Percentiles rank a stretch among this genome's conserved stretches.
Evolutionary conservation across 2,797 vertebrate genomes (phyloP).

Genomic region (Peromyscus nudipes): DNA sequence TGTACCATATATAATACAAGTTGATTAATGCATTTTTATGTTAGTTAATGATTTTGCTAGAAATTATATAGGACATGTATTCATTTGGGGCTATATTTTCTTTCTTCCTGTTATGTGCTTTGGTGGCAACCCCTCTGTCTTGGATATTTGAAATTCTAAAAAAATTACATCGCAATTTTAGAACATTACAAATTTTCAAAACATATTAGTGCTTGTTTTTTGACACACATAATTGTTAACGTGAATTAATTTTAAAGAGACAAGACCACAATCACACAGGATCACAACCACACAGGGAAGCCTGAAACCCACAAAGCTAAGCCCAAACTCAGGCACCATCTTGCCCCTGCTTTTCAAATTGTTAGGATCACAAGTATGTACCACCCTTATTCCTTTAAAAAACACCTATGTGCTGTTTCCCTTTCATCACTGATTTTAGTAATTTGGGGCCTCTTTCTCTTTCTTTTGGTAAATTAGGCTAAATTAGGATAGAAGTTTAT

Average conservation of each 20-base stretch:
- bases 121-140: neutral
- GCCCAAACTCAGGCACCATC: neutral
- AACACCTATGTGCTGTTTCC: neutral
- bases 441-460: neutral
- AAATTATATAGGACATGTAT: neutral
- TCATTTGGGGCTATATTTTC: neutral
- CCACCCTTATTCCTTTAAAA: neutral
- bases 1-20: neutral
- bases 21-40: neutral
- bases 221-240: neutral
- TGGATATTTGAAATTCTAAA: constrained; percentile 36
- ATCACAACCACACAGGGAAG: neutral
- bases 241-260: neutral
- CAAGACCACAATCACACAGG: neutral
- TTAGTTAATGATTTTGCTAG: constrained; percentile 19
- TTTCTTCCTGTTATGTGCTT: constrained; percentile 43
- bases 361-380: neutral
- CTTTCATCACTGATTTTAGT: neutral
- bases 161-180: neutral
- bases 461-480: neutral
- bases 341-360: neutral
- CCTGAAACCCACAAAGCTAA: neutral
- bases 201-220: neutral
- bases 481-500: neutral
- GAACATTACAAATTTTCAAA: neutral